Evolutionary conservation across 2,888 invertebrate species (phyloP).

Genomic region (Rotaria macrura): DNA sequence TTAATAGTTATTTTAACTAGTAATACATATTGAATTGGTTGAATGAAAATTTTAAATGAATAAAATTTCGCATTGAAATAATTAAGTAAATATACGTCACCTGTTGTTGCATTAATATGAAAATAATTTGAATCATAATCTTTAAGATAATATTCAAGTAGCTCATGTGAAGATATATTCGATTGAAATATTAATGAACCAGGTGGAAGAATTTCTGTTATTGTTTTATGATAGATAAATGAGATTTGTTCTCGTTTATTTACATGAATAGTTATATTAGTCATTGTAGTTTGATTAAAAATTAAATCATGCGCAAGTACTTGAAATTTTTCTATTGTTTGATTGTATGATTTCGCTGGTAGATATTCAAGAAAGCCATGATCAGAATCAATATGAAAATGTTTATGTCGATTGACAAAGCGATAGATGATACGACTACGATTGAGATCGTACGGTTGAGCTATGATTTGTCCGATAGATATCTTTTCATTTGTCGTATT

Average conservation of each 20-base stretch:
- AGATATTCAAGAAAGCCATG: neutral
- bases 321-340: neutral
- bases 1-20: neutral
- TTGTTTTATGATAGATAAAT: neutral
- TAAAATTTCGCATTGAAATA: neutral
- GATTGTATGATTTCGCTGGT: neutral
- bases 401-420: neutral
- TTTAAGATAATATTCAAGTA: neutral
- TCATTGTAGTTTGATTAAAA: neutral
- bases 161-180: neutral
- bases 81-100: neutral
- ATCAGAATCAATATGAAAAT: neutral
- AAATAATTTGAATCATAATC: neutral
- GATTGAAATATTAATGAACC: neutral
- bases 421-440: neutral
- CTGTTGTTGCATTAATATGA: neutral
- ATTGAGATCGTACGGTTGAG: neutral
- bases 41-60: neutral
- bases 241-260: neutral
- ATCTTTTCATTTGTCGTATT: neutral
- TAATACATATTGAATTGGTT: neutral
- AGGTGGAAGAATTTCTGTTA: neutral
- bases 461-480: neutral
- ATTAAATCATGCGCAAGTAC: neutral
- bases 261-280: neutral